Conservation (phyloP, 1,140 invertebrate genomes). For the Pteromalus puparum region DNA sequence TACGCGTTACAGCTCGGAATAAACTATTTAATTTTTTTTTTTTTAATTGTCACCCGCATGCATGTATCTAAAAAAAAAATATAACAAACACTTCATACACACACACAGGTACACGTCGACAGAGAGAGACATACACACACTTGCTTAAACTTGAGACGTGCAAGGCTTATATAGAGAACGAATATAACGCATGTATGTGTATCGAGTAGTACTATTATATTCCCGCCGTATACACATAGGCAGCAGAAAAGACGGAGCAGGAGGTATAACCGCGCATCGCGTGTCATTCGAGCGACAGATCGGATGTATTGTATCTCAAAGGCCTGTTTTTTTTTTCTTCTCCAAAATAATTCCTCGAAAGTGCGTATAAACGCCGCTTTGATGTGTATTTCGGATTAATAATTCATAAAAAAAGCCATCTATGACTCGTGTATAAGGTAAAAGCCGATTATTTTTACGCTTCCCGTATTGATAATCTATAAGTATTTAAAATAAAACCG, state of each 20-base stretch:
- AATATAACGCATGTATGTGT: neutral
- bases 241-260: neutral
- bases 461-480: no score
- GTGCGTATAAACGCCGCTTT: no score
- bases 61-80: neutral
- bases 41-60: neutral
- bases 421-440: no score
- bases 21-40: neutral
- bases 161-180: constrained; percentile 28
- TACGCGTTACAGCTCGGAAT: neutral
- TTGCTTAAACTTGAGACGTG: constrained; percentile 22
- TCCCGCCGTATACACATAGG: neutral
- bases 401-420: no score
- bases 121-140: constrained; percentile 14
- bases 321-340: no score
- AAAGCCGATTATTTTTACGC: no score
- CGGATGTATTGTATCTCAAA: no score
- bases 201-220: neutral
- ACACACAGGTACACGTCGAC: constrained; percentile 39
- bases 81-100: neutral
- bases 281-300: no score
- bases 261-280: no score
- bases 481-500: no score
- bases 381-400: no score
- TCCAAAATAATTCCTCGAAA: no score